phyloP scores from a whole-genome alignment of 2,888 invertebrate species.

The Silvanus unidentatus region DNA sequence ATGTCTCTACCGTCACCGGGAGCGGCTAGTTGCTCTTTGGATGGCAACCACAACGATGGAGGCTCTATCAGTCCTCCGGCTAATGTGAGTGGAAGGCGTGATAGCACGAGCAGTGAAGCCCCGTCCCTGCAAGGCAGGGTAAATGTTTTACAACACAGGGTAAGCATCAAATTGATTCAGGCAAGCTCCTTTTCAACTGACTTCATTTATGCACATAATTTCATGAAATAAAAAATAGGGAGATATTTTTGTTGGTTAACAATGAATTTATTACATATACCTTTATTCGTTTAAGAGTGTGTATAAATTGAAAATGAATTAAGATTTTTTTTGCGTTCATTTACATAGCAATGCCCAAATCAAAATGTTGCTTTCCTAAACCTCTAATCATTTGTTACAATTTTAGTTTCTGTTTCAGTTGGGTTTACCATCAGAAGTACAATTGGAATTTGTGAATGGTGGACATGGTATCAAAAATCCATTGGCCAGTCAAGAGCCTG shows the following conservation, averaged over 20 bases:
- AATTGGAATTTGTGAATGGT: slow-evolving; percentile 93
- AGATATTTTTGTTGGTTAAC: too few relatives aligned
- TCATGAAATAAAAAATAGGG: slow-evolving; percentile 14
- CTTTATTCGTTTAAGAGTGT: too few relatives aligned
- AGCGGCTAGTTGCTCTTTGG: slow-evolving; percentile 64
- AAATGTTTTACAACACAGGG: slow-evolving; percentile 78
- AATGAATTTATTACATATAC: too few relatives aligned
- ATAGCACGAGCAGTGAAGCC: slow-evolving; percentile 53
- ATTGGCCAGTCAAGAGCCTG: slow-evolving; percentile 65
- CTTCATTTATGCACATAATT: slow-evolving; percentile 2
- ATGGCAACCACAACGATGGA: slow-evolving; percentile 55
- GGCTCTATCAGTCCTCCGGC: slow-evolving; percentile 61
- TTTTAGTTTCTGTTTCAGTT: slow-evolving; percentile 55
- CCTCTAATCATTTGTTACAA: slow-evolving; percentile 11
- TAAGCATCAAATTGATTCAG: slow-evolving; percentile 59
- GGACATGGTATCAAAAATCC: slow-evolving; percentile 98
- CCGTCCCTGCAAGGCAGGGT: slow-evolving; percentile 54
- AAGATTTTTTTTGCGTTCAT: too few relatives aligned
- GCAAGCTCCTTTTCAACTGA: slow-evolving; percentile 24
- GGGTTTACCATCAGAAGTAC: slow-evolving; percentile 80
- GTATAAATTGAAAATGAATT: too few relatives aligned
- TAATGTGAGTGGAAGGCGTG: slow-evolving; percentile 63
- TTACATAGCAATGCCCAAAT: slow-evolving; percentile 35
- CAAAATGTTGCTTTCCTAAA: slow-evolving; percentile 43
- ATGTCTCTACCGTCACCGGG: slow-evolving; percentile 79